A percentile compares a stretch with the other conserved stretches of the same genome.
Conservation (phyloP, 2,888 invertebrate species). For the Hydraecia micacea region DNA sequence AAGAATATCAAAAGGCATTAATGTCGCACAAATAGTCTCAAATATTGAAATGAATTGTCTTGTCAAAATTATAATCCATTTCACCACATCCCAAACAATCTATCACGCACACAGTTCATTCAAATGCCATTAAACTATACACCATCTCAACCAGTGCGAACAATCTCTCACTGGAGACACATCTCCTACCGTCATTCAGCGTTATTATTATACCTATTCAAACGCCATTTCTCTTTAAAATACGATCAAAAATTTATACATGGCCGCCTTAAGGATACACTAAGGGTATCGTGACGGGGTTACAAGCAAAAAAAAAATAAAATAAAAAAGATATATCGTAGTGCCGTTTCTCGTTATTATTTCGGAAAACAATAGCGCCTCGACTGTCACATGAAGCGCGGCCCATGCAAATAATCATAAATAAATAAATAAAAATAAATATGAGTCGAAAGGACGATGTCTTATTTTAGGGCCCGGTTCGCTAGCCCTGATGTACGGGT, state of each 20-base stretch:
- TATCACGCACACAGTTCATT: slow-evolving; percentile 10
- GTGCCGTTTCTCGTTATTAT: slow-evolving; percentile 89
- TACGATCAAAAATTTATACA: slow-evolving; percentile 73
- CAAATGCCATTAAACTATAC: slow-evolving; percentile 31
- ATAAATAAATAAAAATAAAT: slow-evolving; percentile 90
- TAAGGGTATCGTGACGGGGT: slow-evolving; percentile 79
- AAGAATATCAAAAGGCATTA: no score
- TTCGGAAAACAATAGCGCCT: slow-evolving; percentile 89
- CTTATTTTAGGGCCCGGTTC: slow-evolving; percentile 84
- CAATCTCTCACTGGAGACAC: slow-evolving; percentile 76
- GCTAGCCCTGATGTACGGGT: slow-evolving; percentile 66
- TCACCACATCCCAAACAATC: slow-evolving; percentile 11
- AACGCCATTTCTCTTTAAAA: slow-evolving; percentile 84
- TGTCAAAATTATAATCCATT: not conserved
- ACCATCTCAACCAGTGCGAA: slow-evolving; percentile 69
- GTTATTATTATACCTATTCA: slow-evolving; percentile 84
- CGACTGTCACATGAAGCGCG: slow-evolving; percentile 87
- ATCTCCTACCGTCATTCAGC: slow-evolving; percentile 76
- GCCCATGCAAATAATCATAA: slow-evolving; percentile 89
- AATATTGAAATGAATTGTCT: not conserved
- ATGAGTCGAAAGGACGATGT: slow-evolving; percentile 83
- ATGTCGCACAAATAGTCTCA: no score
- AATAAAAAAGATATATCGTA: slow-evolving; percentile 77
- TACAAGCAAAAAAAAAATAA: slow-evolving; percentile 72
- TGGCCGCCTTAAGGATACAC: slow-evolving; percentile 64